Percentiles rank a stretch among this genome's conserved stretches.
phyloP scores from a whole-genome alignment of 2,797 vertebrate genomes.

The Cebuella pygmaea region DNA sequence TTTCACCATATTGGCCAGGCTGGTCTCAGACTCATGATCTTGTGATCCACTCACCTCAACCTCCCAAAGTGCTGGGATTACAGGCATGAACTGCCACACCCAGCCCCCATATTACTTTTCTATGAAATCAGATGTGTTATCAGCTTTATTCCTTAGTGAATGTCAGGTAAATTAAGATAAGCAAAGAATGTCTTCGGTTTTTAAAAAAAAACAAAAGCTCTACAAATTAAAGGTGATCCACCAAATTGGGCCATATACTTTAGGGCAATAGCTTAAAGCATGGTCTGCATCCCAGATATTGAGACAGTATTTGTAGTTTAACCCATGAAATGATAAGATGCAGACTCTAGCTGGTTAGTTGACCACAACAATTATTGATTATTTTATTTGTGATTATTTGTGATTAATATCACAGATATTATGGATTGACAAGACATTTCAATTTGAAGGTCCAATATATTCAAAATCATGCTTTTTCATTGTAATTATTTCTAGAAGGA shows the following conservation, averaged over 20 bases:
- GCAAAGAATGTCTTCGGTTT: not conserved
- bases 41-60: too few species aligned
- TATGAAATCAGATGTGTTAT: not conserved
- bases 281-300: not conserved
- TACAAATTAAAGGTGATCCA: conserved; percentile 7
- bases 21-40: too few species aligned
- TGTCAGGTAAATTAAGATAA: not conserved
- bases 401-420: not conserved
- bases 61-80: too few species aligned
- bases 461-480: not conserved
- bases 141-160: not conserved
- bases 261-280: not conserved
- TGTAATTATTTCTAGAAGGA: not conserved
- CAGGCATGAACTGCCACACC: too few species aligned
- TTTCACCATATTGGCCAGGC: too few species aligned
- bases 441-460: not conserved
- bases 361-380: not conserved
- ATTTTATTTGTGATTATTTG: too few species aligned
- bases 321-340: not conserved
- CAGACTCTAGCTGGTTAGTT: not conserved
- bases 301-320: not conserved
- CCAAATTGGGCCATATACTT: not conserved
- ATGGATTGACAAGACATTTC: not conserved
- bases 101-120: not conserved
- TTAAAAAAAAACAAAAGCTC: not conserved